Conservation (phyloP, 2,888 invertebrate species). For the Drosophila peninsularis region DNA sequence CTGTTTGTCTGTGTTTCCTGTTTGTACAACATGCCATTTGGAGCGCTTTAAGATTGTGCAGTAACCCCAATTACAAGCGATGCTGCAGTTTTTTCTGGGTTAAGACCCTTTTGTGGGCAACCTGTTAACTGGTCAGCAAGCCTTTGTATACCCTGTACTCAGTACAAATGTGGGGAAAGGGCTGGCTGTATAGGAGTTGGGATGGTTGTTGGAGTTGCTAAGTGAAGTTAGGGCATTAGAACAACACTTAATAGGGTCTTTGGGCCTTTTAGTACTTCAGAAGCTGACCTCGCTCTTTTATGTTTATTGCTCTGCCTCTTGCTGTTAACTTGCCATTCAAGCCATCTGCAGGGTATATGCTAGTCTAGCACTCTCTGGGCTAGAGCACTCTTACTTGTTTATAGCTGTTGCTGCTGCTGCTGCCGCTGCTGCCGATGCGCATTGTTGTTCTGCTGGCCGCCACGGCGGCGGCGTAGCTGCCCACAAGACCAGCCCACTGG, state of each 20-base stretch:
- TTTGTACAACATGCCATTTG: slow-evolving; percentile 58
- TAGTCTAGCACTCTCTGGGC: neutral
- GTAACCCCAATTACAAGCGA: slow-evolving; percentile 79
- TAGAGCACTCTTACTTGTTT: slow-evolving; percentile 1
- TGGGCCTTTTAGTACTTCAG: too few species aligned
- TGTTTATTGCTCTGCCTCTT: too few species aligned
- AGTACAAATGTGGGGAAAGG: neutral
- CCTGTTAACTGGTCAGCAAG: slow-evolving; percentile 42
- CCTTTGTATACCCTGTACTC: slow-evolving; percentile 11
- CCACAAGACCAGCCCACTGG: slow-evolving; percentile 63
- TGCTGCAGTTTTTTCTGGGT: slow-evolving; percentile 59
- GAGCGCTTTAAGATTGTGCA: slow-evolving; percentile 68
- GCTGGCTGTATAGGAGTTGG: neutral
- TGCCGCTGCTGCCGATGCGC: slow-evolving; percentile 41
- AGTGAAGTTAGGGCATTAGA: too few species aligned
- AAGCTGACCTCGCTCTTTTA: too few species aligned
- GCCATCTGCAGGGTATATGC: neutral
- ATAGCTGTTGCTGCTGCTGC: slow-evolving; percentile 4
- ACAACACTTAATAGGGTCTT: too few species aligned
- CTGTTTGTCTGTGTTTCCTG: slow-evolving; percentile 46
- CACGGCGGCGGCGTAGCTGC: slow-evolving; percentile 39
- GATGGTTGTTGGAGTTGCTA: neutral
- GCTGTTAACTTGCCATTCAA: neutral
- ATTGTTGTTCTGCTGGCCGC: slow-evolving; percentile 43
- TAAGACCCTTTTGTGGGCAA: slow-evolving; percentile 67